Conservation (phyloP, 2,797 vertebrate species). For the Pipistrellus kuhlii region DNA sequence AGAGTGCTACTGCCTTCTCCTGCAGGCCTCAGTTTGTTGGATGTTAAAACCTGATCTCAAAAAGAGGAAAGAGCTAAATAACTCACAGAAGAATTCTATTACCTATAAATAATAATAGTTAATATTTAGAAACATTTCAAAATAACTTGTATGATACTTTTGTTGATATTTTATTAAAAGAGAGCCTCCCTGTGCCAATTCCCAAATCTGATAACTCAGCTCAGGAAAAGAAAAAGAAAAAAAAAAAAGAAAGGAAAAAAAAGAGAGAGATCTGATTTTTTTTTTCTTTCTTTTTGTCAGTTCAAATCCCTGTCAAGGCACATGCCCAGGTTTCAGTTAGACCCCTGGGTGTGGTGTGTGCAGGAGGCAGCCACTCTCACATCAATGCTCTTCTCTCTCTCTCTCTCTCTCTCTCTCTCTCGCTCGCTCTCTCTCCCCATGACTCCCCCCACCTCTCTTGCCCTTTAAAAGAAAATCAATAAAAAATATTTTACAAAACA, state of each 20-base stretch:
- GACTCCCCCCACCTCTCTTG: no score
- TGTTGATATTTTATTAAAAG: background rate
- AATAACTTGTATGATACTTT: background rate
- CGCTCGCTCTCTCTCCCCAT: no score
- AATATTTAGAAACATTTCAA: constrained; percentile 13
- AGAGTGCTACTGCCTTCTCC: background rate
- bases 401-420: no score
- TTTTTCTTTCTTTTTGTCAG: no score
- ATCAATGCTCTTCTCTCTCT: no score
- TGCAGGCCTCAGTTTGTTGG: background rate
- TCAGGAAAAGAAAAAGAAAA: background rate
- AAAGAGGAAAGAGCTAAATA: background rate
- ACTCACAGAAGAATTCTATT: background rate
- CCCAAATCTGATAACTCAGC: background rate
- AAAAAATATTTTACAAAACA: background rate
- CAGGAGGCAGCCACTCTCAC: no score
- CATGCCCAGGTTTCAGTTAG: no score
- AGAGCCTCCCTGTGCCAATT: background rate
- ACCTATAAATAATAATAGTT: background rate
- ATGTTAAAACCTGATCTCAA: background rate
- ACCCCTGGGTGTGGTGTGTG: no score
- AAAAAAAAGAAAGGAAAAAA: background rate
- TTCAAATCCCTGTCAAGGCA: no score
- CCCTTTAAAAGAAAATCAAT: no score
- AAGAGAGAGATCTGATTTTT: background rate